These are phyloP conservation scores for Ricordea florida DNA, from an alignment of 92 coral and sea anemone genomes.

Conservation along the genomic window DNA sequence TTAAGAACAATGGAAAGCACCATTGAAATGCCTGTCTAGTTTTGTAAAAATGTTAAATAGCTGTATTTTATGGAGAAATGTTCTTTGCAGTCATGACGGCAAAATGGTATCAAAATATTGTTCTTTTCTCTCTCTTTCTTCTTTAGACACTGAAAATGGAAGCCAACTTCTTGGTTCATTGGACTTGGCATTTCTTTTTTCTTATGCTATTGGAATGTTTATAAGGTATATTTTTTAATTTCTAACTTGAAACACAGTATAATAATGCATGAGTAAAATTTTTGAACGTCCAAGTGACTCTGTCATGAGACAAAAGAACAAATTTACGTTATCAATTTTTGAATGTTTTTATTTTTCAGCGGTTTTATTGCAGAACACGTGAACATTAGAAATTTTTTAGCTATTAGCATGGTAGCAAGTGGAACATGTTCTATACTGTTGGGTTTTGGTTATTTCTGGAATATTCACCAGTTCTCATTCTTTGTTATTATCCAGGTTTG, in stretches of 20 bases:
- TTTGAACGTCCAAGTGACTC: no score
- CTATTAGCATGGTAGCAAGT: conserved; percentile 83
- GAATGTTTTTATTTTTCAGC: conserved; percentile 43
- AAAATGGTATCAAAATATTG: no score
- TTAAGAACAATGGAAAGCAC: no score
- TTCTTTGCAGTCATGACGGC: no score
- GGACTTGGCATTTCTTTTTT: conserved; percentile 83
- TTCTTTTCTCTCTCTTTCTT: no score
- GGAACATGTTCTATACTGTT: conserved; percentile 79
- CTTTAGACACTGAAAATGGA: conserved; percentile 73
- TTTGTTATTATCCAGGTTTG: conserved; percentile 91
- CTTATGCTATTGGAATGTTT: conserved; percentile 99
- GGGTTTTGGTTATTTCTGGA: conserved; percentile 92
- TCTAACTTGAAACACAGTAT: no score
- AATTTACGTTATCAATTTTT: neutral
- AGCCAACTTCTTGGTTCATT: conserved; percentile 83
- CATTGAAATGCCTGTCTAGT: no score
- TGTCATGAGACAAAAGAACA: no score
- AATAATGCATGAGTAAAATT: no score
- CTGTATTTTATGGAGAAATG: no score
- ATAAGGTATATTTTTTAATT: no score
- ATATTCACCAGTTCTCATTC: conserved; percentile 75
- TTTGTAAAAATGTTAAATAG: no score
- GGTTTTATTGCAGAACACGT: conserved; percentile 96
- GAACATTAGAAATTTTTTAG: conserved; percentile 81